These are phyloP conservation scores for Melanotaenia duboulayi DNA, from an alignment of 2,113 vertebrate species.

Conservation along the genomic window DNA sequence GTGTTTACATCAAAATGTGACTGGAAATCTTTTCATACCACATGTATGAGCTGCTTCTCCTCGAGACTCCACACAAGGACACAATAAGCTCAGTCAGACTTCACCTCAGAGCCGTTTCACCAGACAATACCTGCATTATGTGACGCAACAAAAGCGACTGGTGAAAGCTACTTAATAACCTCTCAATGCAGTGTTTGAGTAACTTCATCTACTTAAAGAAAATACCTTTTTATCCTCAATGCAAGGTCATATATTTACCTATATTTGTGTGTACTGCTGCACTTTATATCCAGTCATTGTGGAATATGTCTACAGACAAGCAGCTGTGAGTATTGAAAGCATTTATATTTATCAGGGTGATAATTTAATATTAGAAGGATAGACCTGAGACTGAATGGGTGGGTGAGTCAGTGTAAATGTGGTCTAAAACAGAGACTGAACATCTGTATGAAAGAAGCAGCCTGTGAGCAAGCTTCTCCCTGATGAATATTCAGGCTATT, in stretches of 20 bases:
- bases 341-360: neutral
- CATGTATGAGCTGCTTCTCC: slow-evolving; percentile 5
- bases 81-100: neutral
- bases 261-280: neutral
- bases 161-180: neutral
- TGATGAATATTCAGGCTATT: neutral
- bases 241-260: no score
- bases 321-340: neutral
- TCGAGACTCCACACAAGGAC: neutral
- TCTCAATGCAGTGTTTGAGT: neutral
- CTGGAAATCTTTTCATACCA: slow-evolving; percentile 33
- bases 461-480: neutral
- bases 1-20: slow-evolving; percentile 19
- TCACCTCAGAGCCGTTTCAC: neutral
- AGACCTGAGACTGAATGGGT: neutral
- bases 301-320: no score
- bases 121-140: neutral
- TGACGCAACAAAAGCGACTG: neutral
- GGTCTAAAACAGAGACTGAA: neutral
- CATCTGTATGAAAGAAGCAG: neutral
- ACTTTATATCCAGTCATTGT: no score
- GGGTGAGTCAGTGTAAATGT: neutral
- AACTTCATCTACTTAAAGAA: no score
- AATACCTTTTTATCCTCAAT: no score
- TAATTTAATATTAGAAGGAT: neutral